Percentiles rank a stretch among this genome's conserved stretches.
phyloP scores from a whole-genome alignment of 2,888 invertebrate species.

The Malacosoma neustria region DNA sequence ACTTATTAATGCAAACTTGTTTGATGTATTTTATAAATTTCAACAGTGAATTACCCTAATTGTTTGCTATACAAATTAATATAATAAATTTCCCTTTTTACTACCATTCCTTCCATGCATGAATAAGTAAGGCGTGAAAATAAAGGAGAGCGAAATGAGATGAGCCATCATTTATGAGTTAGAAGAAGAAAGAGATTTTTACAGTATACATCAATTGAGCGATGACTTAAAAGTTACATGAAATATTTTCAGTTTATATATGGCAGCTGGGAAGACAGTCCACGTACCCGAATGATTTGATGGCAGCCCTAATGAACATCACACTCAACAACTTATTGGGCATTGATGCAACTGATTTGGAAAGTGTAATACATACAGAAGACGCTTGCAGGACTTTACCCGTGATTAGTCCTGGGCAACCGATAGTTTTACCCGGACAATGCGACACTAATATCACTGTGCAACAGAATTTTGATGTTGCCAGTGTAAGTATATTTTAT shows the following conservation, averaged over 20 bases:
- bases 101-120: too few relatives aligned
- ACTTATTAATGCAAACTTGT: too few relatives aligned
- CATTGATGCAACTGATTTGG: constrained; percentile 21
- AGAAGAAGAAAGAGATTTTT: too few relatives aligned
- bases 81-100: too few relatives aligned
- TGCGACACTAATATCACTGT: constrained; percentile 36
- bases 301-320: constrained; percentile 23
- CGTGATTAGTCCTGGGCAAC: constrained; percentile 28
- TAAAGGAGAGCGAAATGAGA: too few relatives aligned
- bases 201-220: too few relatives aligned
- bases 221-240: neutral
- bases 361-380: constrained; percentile 27
- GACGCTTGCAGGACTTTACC: constrained; percentile 39
- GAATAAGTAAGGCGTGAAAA: too few relatives aligned
- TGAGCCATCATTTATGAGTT: too few relatives aligned
- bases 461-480: constrained; percentile 32
- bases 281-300: constrained; percentile 16
- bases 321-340: constrained; percentile 20
- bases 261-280: constrained; percentile 37
- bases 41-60: too few relatives aligned
- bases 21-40: too few relatives aligned
- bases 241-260: constrained; percentile 40
- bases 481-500: constrained; percentile 37
- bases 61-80: too few relatives aligned
- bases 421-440: constrained; percentile 41